Percentiles rank a stretch among this genome's conserved stretches.
Evolutionary conservation across 2,113 vertebrate genomes (phyloP).

Genomic region (Phylloscopus trochilus): DNA sequence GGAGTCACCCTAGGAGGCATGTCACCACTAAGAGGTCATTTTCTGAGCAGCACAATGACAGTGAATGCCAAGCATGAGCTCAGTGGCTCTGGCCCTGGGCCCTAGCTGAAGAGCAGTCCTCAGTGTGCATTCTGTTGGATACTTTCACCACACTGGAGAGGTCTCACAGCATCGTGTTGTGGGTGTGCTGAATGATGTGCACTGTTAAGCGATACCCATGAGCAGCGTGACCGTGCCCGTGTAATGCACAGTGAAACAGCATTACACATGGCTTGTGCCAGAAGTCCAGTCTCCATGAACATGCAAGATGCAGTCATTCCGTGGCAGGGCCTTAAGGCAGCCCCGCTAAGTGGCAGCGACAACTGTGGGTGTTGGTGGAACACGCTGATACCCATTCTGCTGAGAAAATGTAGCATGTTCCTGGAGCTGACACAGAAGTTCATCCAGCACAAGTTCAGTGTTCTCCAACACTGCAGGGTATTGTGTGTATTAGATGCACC

Average conservation of each 20-base stretch:
- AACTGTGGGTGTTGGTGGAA: not conserved
- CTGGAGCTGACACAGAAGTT: not conserved
- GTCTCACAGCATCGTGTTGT: rapidly evolving
- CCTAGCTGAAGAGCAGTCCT: not conserved
- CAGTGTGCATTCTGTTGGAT: not conserved
- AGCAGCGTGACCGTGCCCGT: rapidly evolving
- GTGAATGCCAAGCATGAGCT: not conserved
- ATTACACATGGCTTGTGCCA: not conserved
- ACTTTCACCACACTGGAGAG: not conserved
- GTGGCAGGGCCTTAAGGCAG: not conserved
- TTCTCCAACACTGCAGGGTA: not conserved
- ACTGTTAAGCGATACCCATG: not conserved
- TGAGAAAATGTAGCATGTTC: not conserved
- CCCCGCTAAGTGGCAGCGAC: not conserved
- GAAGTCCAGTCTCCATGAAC: not conserved
- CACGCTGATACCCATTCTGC: not conserved
- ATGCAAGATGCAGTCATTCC: not conserved
- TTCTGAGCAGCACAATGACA: not conserved
- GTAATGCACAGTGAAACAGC: not conserved
- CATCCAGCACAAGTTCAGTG: not conserved
- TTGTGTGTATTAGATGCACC: too few relatives aligned
- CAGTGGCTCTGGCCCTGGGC: not conserved
- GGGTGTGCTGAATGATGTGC: not conserved
- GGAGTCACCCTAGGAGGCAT: not conserved
- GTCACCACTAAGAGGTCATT: not conserved